Evolutionary conservation across 2,113 vertebrate species (phyloP), one percentile per base, ranked within the genome.

Genomic region (Coracopsis vasa): DNA sequence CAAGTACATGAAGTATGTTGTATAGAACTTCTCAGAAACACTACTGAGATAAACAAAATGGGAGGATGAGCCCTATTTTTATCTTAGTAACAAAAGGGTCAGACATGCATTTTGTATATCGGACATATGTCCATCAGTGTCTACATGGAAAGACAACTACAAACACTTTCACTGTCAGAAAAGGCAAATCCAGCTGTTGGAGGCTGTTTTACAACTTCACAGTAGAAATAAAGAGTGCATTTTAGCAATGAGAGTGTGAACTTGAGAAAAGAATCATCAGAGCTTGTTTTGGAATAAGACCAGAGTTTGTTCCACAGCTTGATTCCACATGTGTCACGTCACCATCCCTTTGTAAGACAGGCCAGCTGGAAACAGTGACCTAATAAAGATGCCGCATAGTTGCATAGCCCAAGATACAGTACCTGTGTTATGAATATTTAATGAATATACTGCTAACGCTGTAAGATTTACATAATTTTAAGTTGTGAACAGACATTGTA

Each of bases 361-460:
- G 20, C 42, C 56, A 69, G 39, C 20, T 37, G 62, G 69, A 47
- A 85, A 67, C 44, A 88, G 23, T 2, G 62, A 90, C 58, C 62
- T 4, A 48, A 48, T 9, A 62, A 44, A 42, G 81, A 75, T 10
- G 20, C 25, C 54, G 20, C 10, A 41, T 7, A 78, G 51, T 2
- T 64, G 28, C 1, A 33, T 5, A 60, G 35, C 44, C 39, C 65
- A 27, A n/a, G 9, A 60, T 66, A 27, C 12, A 27, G 28, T 2
- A 71, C 35, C 15, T 18, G 9, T 5, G 35, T 8, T 14, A 53
- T 0, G 2, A 82, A 60, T 24, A 61, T n/a, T 13, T 20, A 53
- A 12, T 16, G 4, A 58, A 33, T 5, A 33, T 7, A 29, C 2
- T 37, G 45, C 20, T 37, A 73, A 44, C 14, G 37, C 0, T 0